These are phyloP conservation scores for Aelia acuminata DNA, from an alignment of 2,888 invertebrate genomes.

Conservation along the genomic window DNA sequence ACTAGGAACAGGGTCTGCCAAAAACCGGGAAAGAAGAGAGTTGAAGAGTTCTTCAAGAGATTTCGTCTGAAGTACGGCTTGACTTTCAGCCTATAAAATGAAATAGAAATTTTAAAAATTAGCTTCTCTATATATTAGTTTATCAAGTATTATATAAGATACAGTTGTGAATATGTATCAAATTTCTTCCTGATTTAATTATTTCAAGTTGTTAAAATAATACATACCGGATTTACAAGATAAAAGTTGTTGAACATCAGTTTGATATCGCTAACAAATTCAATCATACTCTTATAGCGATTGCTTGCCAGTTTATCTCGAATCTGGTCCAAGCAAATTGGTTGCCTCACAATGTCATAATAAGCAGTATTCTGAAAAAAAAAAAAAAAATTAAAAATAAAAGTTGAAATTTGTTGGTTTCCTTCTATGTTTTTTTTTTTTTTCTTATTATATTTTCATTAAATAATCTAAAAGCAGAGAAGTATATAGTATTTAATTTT, in stretches of 20 bases:
- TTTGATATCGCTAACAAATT: slow-evolving; percentile 85
- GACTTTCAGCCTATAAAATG: slow-evolving; percentile 78
- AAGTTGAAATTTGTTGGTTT: too few relatives aligned
- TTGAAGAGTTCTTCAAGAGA: slow-evolving; percentile 89
- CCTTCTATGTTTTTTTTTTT: too few relatives aligned
- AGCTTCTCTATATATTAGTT: neutral
- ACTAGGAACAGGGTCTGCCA: slow-evolving; percentile 76
- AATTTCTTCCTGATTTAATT: neutral
- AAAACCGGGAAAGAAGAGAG: slow-evolving; percentile 83
- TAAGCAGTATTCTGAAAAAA: slow-evolving; percentile 76
- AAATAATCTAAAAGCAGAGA: neutral
- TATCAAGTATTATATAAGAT: neutral
- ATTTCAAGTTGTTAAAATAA: slow-evolving; percentile 30
- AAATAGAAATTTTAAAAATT: neutral
- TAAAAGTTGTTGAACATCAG: slow-evolving; percentile 91
- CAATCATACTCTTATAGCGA: slow-evolving; percentile 82
- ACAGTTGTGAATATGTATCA: neutral
- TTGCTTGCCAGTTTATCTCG: slow-evolving; percentile 76
- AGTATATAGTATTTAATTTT: neutral
- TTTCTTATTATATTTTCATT: neutral
- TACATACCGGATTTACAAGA: slow-evolving; percentile 84
- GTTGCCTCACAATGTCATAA: slow-evolving; percentile 79
- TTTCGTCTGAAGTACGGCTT: slow-evolving; percentile 83
- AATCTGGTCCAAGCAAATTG: slow-evolving; percentile 89
- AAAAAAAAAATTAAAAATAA: neutral